Conservation (phyloP, 2,888 invertebrate species). For the Glaucopsyche alexis region DNA sequence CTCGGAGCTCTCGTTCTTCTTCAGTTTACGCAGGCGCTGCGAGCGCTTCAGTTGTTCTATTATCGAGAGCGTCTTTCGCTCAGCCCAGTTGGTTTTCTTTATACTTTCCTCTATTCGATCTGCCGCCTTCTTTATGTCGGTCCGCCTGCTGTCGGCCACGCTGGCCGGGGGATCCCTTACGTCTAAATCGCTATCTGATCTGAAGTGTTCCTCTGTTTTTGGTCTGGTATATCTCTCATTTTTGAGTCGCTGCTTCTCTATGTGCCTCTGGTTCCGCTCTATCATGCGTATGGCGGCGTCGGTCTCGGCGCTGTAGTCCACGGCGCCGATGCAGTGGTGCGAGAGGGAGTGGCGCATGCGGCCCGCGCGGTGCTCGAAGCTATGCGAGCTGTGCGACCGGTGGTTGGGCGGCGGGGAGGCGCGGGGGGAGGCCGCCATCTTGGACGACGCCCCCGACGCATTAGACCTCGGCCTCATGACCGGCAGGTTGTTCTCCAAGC, state of each 20-base stretch:
- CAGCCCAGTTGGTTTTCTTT: constrained; percentile 76
- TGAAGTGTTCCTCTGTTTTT: constrained; percentile 64
- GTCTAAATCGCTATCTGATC: constrained; percentile 67
- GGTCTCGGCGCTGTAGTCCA: constrained; percentile 81
- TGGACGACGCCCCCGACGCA: constrained; percentile 80
- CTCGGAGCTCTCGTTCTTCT: constrained; percentile 69
- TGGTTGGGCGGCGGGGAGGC: constrained; percentile 56
- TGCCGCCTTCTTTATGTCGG: constrained; percentile 65
- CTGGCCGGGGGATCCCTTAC: constrained; percentile 52
- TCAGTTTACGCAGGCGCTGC: constrained; percentile 64
- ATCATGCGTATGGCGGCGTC: constrained; percentile 79
- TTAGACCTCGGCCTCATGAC: constrained; percentile 76
- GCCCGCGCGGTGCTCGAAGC: constrained; percentile 66
- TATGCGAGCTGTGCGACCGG: constrained; percentile 70
- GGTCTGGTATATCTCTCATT: constrained; percentile 63
- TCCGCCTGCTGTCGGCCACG: constrained; percentile 53
- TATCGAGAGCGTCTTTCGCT: constrained; percentile 70
- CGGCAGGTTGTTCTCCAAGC: constrained; percentile 63
- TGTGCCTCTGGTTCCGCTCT: constrained; percentile 80
- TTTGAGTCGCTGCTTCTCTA: constrained; percentile 78
- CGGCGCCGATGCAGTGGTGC: constrained; percentile 68
- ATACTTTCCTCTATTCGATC: constrained; percentile 72
- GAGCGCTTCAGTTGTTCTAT: constrained; percentile 72
- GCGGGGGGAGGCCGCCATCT: constrained; percentile 64
- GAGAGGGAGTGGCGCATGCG: constrained; percentile 70